Conservation (phyloP, 1,140 invertebrate species). For the Periplaneta americana region DNA sequence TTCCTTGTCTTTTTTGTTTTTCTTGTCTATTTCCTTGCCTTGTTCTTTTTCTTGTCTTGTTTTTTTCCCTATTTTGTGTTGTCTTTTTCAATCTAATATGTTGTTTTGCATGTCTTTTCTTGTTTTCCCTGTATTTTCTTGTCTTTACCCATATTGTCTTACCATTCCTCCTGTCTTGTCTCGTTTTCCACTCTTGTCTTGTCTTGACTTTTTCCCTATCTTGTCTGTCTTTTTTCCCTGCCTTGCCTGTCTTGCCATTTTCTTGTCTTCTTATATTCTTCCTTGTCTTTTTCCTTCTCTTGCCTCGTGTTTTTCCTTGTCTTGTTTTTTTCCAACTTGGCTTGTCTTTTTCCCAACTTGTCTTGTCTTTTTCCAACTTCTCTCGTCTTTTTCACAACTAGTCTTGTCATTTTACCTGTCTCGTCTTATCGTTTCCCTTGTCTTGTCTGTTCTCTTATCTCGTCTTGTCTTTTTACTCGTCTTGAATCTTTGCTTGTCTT, state of each 20-base stretch:
- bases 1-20: not conserved
- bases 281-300: not conserved
- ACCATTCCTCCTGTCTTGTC: no score
- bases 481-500: not conserved
- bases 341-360: not conserved
- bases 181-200: no score
- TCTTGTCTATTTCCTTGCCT: not conserved
- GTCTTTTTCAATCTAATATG: no score
- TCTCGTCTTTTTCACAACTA: not conserved
- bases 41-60: no score
- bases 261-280: not conserved
- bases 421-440: not conserved
- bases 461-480: not conserved
- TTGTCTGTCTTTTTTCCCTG: no score
- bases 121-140: no score
- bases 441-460: not conserved
- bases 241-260: not conserved
- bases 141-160: no score
- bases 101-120: no score
- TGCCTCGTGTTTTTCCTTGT: not conserved
- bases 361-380: not conserved
- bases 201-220: no score
- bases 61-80: no score
- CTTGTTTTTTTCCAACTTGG: not conserved
- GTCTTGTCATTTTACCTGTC: not conserved